These are phyloP conservation scores for Nothura maculosa DNA, from an alignment of 2,797 vertebrate genomes.

Conservation along the genomic window DNA sequence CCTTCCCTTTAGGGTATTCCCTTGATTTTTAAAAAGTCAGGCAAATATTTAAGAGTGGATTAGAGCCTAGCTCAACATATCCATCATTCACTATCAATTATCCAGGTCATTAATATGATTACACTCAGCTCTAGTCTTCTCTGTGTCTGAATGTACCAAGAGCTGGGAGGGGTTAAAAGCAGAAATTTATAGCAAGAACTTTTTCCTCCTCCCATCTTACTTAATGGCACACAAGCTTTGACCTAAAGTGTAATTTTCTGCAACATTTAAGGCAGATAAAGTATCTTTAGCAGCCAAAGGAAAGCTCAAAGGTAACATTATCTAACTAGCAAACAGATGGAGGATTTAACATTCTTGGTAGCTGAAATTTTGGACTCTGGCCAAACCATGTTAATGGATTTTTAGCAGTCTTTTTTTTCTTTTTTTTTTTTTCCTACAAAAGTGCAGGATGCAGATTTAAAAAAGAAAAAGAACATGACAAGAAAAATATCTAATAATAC, in stretches of 20 bases:
- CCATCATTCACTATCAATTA: constrained; percentile 74
- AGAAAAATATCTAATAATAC: background rate
- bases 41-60: constrained; percentile 75
- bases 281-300: constrained; percentile 74
- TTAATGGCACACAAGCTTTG: constrained; percentile 71
- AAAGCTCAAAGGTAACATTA: constrained; percentile 80
- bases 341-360: constrained; percentile 77
- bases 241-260: constrained; percentile 79
- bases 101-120: constrained; percentile 70
- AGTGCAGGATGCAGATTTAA: background rate
- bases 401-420: constrained; percentile 62
- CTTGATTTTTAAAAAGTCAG: constrained; percentile 64
- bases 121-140: constrained; percentile 8
- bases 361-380: constrained; percentile 64
- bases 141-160: constrained; percentile 37
- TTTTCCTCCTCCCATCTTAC: constrained; percentile 6
- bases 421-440: constrained; percentile 29
- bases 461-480: background rate
- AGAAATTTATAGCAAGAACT: constrained; percentile 63
- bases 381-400: constrained; percentile 74
- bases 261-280: constrained; percentile 80
- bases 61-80: constrained; percentile 67
- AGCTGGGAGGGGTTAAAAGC: constrained; percentile 45
- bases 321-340: constrained; percentile 77
- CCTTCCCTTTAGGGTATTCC: constrained; percentile 66